phyloP scores from a whole-genome alignment of 2,888 invertebrate genomes.

The Pardosa pseudoannulata region DNA sequence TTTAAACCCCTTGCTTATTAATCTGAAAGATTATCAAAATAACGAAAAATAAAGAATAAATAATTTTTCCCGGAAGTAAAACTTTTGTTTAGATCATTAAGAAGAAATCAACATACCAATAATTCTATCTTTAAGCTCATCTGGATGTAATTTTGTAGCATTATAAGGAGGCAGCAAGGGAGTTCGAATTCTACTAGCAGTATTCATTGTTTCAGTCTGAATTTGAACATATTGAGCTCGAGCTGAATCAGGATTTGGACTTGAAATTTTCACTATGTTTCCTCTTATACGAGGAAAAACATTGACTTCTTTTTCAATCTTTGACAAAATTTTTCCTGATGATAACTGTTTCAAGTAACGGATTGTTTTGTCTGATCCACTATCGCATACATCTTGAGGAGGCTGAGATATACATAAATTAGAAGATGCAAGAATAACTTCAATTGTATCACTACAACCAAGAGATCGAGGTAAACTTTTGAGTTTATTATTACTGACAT shows the following conservation, averaged over 20 bases:
- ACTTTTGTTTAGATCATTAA: too few species aligned
- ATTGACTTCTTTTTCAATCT: slow-evolving; percentile 72
- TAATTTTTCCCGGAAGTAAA: too few species aligned
- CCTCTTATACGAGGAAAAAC: slow-evolving; percentile 77
- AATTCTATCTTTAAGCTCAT: slow-evolving; percentile 77
- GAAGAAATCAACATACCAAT: slow-evolving; percentile 77
- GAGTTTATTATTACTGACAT: slow-evolving; percentile 77
- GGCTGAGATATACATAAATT: slow-evolving; percentile 76
- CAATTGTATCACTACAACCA: slow-evolving; percentile 75
- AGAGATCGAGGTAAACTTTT: slow-evolving; percentile 76
- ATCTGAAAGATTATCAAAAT: too few species aligned
- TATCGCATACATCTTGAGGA: slow-evolving; percentile 76
- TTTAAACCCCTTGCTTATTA: too few species aligned
- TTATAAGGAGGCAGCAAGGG: slow-evolving; percentile 77
- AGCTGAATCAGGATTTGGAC: slow-evolving; percentile 77
- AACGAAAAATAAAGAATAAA: too few species aligned
- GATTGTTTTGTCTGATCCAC: slow-evolving; percentile 76
- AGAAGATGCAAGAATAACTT: slow-evolving; percentile 76
- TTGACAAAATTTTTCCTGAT: slow-evolving; percentile 34
- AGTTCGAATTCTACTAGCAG: slow-evolving; percentile 77
- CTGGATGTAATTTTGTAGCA: slow-evolving; percentile 76
- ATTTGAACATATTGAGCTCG: slow-evolving; percentile 77
- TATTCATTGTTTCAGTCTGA: slow-evolving; percentile 77
- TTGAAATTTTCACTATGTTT: slow-evolving; percentile 76
- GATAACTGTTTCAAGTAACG: slow-evolving; percentile 75